Percentiles rank a stretch among this genome's conserved stretches.
These are phyloP conservation scores for Acanthochromis polyacanthus DNA, from an alignment of 2,113 vertebrate genomes.

Conservation along the genomic window DNA sequence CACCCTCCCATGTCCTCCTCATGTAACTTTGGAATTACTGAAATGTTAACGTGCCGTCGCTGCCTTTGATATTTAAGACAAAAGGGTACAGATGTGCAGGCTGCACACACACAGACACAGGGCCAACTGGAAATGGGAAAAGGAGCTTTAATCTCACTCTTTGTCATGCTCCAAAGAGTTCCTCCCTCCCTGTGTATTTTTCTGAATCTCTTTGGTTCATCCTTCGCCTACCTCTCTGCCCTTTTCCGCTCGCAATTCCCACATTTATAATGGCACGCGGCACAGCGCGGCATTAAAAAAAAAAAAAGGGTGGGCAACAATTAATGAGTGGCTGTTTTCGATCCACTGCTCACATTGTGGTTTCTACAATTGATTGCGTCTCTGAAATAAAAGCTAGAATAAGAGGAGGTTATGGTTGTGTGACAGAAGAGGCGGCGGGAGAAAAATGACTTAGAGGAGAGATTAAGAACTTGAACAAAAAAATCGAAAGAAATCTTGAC, in stretches of 20 bases:
- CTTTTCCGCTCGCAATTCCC: slow-evolving; percentile 71
- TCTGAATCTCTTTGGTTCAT: slow-evolving; percentile 78
- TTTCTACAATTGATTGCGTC: slow-evolving; percentile 68
- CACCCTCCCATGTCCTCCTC: slow-evolving; percentile 85
- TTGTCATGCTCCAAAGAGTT: slow-evolving; percentile 82
- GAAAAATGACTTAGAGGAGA: slow-evolving; percentile 16
- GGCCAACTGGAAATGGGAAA: slow-evolving; percentile 88
- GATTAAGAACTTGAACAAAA: slow-evolving; percentile 20
- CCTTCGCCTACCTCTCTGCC: slow-evolving; percentile 78
- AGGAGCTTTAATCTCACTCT: slow-evolving; percentile 87
- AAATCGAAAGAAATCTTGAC: no score
- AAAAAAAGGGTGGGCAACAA: slow-evolving; percentile 65
- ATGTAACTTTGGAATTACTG: slow-evolving; percentile 93
- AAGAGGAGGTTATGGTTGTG: slow-evolving; percentile 30
- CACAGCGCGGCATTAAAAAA: not conserved
- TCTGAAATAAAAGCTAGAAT: slow-evolving; percentile 57
- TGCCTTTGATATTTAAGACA: slow-evolving; percentile 99
- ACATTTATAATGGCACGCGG: slow-evolving; percentile 66
- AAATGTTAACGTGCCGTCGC: slow-evolving; percentile 95
- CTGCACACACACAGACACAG: slow-evolving; percentile 81
- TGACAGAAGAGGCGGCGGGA: slow-evolving; percentile 1
- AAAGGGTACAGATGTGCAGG: slow-evolving; percentile 92
- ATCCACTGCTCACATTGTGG: slow-evolving; percentile 72
- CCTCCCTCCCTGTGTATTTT: slow-evolving; percentile 77
- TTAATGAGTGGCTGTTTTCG: slow-evolving; percentile 75